A percentile compares a stretch with the other conserved stretches of the same genome.
Conservation (phyloP, 2,888 invertebrate species). For the Sturmia bella region DNA sequence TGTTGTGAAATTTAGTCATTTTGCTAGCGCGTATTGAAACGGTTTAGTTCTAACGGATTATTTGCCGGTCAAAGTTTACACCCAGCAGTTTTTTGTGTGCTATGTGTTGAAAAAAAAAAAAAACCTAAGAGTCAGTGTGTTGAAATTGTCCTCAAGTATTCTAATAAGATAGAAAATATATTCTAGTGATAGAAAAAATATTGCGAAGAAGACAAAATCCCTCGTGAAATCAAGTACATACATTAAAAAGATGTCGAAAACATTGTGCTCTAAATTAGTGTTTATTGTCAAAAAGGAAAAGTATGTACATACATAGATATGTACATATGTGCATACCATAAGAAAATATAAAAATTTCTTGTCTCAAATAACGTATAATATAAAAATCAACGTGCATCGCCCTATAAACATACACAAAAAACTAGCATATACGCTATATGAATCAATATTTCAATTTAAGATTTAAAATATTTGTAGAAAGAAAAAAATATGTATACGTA, state of each 20-base stretch:
- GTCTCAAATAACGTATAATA: too few species aligned
- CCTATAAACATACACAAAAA: too few species aligned
- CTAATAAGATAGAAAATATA: slow-evolving; percentile 48
- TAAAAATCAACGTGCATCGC: too few species aligned
- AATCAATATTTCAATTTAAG: too few species aligned
- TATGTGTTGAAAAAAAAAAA: slow-evolving; percentile 37
- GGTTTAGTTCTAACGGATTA: slow-evolving; percentile 69
- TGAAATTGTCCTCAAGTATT: slow-evolving; percentile 7
- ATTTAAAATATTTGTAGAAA: too few species aligned
- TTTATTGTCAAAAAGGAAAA: not conserved
- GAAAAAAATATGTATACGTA: too few species aligned
- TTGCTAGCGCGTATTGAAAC: slow-evolving; percentile 75
- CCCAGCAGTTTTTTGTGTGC: slow-evolving; percentile 43
- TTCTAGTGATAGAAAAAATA: slow-evolving; percentile 11
- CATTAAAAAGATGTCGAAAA: slow-evolving; percentile 20
- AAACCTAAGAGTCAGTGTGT: slow-evolving; percentile 3
- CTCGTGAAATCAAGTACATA: slow-evolving; percentile 12
- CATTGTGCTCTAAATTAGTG: slow-evolving; percentile 33
- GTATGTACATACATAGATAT: not conserved
- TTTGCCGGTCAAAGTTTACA: slow-evolving; percentile 43
- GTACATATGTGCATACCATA: too few species aligned
- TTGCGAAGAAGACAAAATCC: slow-evolving; percentile 38
- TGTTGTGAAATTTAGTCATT: slow-evolving; percentile 74
- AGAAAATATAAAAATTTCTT: too few species aligned
- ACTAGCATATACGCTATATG: too few species aligned